Percentiles rank a stretch among this genome's conserved stretches.
Conservation (phyloP, 1,140 invertebrate species). For the Cardiocondyla obscurior region DNA sequence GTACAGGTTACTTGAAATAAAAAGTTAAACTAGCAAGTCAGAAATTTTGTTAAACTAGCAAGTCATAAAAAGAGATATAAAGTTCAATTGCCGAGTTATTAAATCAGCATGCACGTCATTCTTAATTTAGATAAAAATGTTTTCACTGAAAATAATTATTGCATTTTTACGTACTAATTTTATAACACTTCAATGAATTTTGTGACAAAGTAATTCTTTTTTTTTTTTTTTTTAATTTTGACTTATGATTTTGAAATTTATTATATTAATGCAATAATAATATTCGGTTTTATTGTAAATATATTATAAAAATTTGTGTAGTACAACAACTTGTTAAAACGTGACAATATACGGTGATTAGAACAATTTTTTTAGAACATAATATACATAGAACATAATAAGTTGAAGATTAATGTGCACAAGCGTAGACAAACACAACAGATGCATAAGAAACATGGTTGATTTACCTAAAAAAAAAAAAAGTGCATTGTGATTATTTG, state of each 20-base stretch:
- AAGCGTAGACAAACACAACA: conserved; percentile 1
- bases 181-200: background rate
- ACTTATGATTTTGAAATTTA: background rate
- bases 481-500: conserved; percentile 33
- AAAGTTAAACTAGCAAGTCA: no score
- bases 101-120: conserved; percentile 14
- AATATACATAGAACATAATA: background rate
- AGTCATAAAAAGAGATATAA: background rate
- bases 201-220: background rate
- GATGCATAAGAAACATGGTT: background rate
- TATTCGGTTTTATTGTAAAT: background rate
- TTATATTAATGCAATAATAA: conserved; percentile 25
- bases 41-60: background rate
- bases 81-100: background rate
- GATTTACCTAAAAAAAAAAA: conserved; percentile 14
- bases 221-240: background rate
- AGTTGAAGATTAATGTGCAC: background rate
- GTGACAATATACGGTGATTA: background rate
- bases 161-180: background rate
- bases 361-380: background rate
- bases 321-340: conserved; percentile 5
- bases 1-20: no score
- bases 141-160: conserved; percentile 9
- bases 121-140: background rate
- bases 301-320: background rate